Evolutionary conservation across 2,888 invertebrate species (phyloP), one percentile per base, ranked within the genome.

Genomic region (Ectobius pallidus): DNA sequence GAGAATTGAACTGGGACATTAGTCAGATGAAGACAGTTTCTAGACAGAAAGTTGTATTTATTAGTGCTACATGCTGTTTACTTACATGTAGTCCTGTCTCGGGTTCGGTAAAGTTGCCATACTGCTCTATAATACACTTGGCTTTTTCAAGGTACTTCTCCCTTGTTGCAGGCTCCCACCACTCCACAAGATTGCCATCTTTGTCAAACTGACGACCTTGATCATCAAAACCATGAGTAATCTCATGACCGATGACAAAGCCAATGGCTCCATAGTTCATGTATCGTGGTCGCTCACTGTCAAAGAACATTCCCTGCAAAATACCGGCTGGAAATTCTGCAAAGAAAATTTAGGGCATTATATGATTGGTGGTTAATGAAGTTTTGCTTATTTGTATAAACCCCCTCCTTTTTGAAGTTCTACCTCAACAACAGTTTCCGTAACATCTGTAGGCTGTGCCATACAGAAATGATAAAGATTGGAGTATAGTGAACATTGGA

Each of bases 251-350:
- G 79, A 96, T 95, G 2, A 96, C 93, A 79, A 93, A 94, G 2
- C 96, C 96, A 76, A 96, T 95, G 2, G 94, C 93, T 22, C 95
- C 95, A 78, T 93, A 96, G 82, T 96, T 96, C 92, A 96, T 92
- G 82, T 95, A 97, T 77, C 91, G 90, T 0, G 96, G 96, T 25
- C 96, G 90, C 62, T 93, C 90, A 69, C 93, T 92, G 71, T 90
- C 92, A 85, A 96, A 97, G 88, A 96, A 96, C 1, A 92, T 90
- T 1, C 95, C 96, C 87, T 96, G 96, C 1, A 97, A 86, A 76
- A 96, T 96, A 76, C 96, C 96, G 77, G 96, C 96, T 0, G 96
- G 96, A 84, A 96, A 95, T 84, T 95, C 96, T 97, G 84, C 58
- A 79, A 78, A 75, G n/a, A n/a, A n/a, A n/a, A n/a, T n/a, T n/a